Evolutionary conservation across 2,888 invertebrate genomes (phyloP), one percentile per base, ranked within the genome.

Genomic region (Drosophila anomelani): DNA sequence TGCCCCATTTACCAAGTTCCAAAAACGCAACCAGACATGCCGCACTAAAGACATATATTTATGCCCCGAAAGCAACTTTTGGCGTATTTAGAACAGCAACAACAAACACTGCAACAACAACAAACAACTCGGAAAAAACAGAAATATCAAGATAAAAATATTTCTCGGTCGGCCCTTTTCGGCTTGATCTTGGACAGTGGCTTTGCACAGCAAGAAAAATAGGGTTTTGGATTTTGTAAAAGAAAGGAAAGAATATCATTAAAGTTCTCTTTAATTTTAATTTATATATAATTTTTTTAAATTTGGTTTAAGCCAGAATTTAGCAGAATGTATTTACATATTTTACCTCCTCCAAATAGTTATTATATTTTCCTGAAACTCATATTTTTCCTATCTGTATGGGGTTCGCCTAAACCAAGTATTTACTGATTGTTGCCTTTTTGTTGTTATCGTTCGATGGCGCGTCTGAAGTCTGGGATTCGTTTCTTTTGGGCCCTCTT

Each of bases 21-120:
- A 57, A 87, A 82, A 84, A 84, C 84, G 84, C 86, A 86, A 84
- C 86, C 84, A 81, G 84, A 81, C 86, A 85, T 85, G 81, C 84
- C 84, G 75, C 80, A 86, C 84, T 84, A 86, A 85, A 87, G 82
- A 85, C 87, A 87, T 76, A 85, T 85, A 87, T 85, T 86, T 86
- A 80, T 85, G 85, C 79, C 72, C 72, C 59, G 59, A 79, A 63
- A 83, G 76, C 84, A 69, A 66, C 77, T 84, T 78, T 86, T 81
- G 74, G 86, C 75, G 81, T 84, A 84, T 84, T 86, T 84, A 86
- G 84, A 84, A 86, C 81, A 84, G 75, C 61, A 58, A 43, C 54
- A 69, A 63, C 56, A 77, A 62, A 78, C 70, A 63, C 81, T 79
- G 81, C 81, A 84, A 73, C 61, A 58, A 43, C 54, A 69, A 61